Base-by-base conservation (phyloP, 92 coral and sea anemone species). In the Epizoanthus scotinus region DNA sequence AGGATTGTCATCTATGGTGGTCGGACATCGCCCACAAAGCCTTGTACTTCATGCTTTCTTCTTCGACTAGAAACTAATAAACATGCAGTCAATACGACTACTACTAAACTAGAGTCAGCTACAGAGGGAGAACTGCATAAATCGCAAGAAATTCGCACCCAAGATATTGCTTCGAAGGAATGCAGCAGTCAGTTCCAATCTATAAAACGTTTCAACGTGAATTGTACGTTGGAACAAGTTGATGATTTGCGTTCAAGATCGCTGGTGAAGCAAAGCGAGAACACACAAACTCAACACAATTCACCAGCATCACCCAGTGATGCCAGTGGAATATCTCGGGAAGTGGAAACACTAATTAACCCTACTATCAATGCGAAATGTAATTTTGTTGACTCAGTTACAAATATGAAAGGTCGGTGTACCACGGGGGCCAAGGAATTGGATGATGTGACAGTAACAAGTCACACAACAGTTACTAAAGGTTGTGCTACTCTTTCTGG, bases 11-110 rank as follows among this genome's bases (percentile, higher is more conserved):
- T 92, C 29, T 81, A 87, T 64, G 97, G 97, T 21, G 97, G 97
- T 20, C 78, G 97, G n/a, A 85, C 92, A 9, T 92, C 97, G 7
- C 97, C 97, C 15, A 47, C 84, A 47, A 90, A 86, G 15, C 94
- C 97, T 3, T 90, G 90, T 50, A 27, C 62, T 10, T 71, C 81
- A 29, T 83, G 87, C 18, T 14, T 78, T 67, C 36, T 80, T 17
- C 67, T 90, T 22, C 44, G 73, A 78, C 29, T 78, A n/a, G 70
- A 68, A 59, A 21, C 3, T 8, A 17, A 36, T 58, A 47, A 38
- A 59, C 55, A 42, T 15, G 40, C 68, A 12, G 68, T 2, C 14
- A n/a, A 28, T 54, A 8, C 38, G n/a, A 17, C 26, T 20, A 31
- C 27, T 40, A 31, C 38, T 24, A 58, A 6, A n/a, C 50, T 21